Base-by-base conservation (phyloP, 2,888 invertebrate species). In the Nesidiocoris tenuis region DNA sequence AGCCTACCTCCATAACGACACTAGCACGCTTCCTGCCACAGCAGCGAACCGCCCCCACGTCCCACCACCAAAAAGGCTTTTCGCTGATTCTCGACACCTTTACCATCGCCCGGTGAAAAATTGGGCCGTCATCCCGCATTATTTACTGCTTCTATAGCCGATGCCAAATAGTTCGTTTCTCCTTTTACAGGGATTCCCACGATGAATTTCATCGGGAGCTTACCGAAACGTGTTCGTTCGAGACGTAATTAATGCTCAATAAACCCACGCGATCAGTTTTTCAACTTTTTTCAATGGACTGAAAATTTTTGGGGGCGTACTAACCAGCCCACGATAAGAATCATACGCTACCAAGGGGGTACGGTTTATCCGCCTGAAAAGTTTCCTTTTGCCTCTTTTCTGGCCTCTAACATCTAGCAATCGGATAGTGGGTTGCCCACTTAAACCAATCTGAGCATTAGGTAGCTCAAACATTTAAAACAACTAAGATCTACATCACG, bases 1-100 rank as follows among this genome's bases (percentile, higher is more conserved):
- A 23, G 21, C 72, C 61, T 54, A 3, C 39, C 39, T 3, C 39
- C 39, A 54, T 72, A 39, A 63, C 61, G 72, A 72, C 72, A 70
- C 59, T 70, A 57, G 7, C 39, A 39, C 39, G 39, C 39, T 39
- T 39, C 39, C 39, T 39, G 39, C 65, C 24, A 24, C 64, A 39
- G 24, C 65, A 16, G 7, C 65, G n/a, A n/a, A 19, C 65, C 39
- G 3, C 7, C 18, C 39, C 39, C 25, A 39, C 19, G 12, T 19
- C 65, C 25, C 39, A 19, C 39, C 39, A 65, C 65, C 65, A 12
- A 39, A 63, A 22, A 5, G 63, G 16, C 63, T 39, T 39, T 39
- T 39, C 39, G 39, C 39, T 39, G 39, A 39, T 39, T 39, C 39
- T 39, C 39, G 39, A 39, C 39, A 39, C 39, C 39, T 39, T 39